Conservation (phyloP, 1,140 invertebrate species). For the Sminthurides bifidus region DNA sequence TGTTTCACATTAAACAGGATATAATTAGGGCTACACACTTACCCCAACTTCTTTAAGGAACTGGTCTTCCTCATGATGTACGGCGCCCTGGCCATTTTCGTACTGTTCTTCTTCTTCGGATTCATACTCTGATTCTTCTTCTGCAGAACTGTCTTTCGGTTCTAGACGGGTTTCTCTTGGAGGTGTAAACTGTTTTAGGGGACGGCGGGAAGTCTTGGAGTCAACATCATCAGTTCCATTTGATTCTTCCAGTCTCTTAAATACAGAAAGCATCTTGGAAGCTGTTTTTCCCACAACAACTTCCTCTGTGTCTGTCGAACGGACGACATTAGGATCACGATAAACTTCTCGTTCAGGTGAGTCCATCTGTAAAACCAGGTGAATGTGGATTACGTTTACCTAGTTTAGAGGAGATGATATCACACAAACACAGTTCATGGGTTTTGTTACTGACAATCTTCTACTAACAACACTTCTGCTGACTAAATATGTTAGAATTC, state of each 20-base stretch:
- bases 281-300: constrained; percentile 57
- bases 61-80: constrained; percentile 45
- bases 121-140: constrained; percentile 42
- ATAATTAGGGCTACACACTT: too few species aligned
- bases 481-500: too few species aligned
- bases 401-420: too few species aligned
- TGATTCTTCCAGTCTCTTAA: constrained; percentile 67
- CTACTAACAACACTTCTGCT: too few species aligned
- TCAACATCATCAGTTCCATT: constrained; percentile 9
- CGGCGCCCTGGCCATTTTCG: constrained; percentile 10
- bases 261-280: constrained; percentile 68
- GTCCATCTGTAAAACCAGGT: constrained; percentile 2
- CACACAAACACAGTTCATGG: too few species aligned
- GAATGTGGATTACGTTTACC: too few species aligned
- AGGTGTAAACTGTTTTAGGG: constrained; percentile 75
- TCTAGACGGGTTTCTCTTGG: constrained; percentile 54
- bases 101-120: constrained; percentile 35
- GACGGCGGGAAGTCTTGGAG: constrained; percentile 46
- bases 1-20: too few species aligned
- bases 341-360: constrained; percentile 58
- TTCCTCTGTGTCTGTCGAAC: constrained; percentile 48
- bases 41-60: constrained; percentile 43
- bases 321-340: constrained; percentile 60
- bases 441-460: too few species aligned
- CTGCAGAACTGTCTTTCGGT: constrained; percentile 37